Base-by-base conservation (phyloP, 1,140 invertebrate species). In the Cotesia vestalis region DNA sequence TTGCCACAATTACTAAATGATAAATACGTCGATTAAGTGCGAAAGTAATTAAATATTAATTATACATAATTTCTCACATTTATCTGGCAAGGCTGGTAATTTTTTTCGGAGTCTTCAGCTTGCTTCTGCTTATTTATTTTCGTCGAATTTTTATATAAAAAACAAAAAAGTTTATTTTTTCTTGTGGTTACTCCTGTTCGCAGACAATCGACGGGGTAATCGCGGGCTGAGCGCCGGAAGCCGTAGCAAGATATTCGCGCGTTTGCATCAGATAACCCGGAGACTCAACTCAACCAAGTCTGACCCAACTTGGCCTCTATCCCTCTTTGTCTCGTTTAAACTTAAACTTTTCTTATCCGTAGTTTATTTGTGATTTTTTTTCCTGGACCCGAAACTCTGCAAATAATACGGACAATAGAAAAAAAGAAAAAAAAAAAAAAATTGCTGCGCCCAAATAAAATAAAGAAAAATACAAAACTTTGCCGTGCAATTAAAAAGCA, bases 161-260 rank as follows among this genome's bases (percentile, higher is more conserved):
- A 46, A 46, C 2, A 72, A 77, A 6, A 46, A 6, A 46, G 6
- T 46, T 46, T 46, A 46, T 46, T 77, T 79, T 73, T 71, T 74
- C 20, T 9, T 27, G 27, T 17, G 11, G 38, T 81, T 80, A 78
- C 79, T 80, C 80, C 82, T 83, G 77, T 53, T 12, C 20, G 17
- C 81, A 83, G 80, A 83, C 82, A 82, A 84, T 83, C 81, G 81
- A 82, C 79, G 78, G 76, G 76, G 81, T 85, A 84, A 84, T 83
- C 82, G 82, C 79, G 75, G 79, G 76, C 78, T 80, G 81, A 81
- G 82, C 80, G 81, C 82, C 82, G 82, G 82, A 84, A 85, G 81
- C 80, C 77, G 78, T 75, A 75, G 69, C 59, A 79, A 83, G 81
- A 84, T 84, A 84, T 84, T 85, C 83, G 83, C 83, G 81, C 81